A percentile compares a stretch with the other conserved stretches of the same genome.
phyloP scores from a whole-genome alignment of 2,888 invertebrate genomes.

The Drosophila atroscutellata region DNA sequence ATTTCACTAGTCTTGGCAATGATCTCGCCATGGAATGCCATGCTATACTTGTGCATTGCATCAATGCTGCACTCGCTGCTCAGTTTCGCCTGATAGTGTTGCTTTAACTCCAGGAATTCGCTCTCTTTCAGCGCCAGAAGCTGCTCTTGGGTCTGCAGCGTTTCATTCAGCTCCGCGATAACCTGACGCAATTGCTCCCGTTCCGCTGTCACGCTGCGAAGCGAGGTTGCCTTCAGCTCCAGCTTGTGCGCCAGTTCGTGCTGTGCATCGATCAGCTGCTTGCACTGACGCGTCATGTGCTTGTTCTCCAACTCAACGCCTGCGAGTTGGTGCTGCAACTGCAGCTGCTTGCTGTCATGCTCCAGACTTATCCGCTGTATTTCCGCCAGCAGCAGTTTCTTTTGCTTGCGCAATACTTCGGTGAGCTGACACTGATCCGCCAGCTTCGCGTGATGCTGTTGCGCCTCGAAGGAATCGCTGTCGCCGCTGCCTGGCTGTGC shows the following conservation, averaged over 20 bases:
- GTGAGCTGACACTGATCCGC: slow-evolving; percentile 81
- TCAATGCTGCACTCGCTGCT: slow-evolving; percentile 69
- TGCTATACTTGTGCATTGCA: slow-evolving; percentile 75
- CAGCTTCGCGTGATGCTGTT: slow-evolving; percentile 73
- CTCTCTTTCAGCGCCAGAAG: slow-evolving; percentile 67
- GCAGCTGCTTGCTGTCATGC: slow-evolving; percentile 72
- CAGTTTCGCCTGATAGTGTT: slow-evolving; percentile 68
- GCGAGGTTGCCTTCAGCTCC: slow-evolving; percentile 45
- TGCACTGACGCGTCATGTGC: slow-evolving; percentile 78
- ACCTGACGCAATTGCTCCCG: slow-evolving; percentile 69
- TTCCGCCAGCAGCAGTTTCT: slow-evolving; percentile 78
- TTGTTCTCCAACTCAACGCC: slow-evolving; percentile 82
- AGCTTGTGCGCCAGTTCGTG: slow-evolving; percentile 64
- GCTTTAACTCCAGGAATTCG: slow-evolving; percentile 70
- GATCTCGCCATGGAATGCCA: slow-evolving; percentile 74
- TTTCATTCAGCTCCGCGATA: slow-evolving; percentile 66
- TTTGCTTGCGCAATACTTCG: slow-evolving; percentile 82
- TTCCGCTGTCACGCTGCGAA: slow-evolving; percentile 58
- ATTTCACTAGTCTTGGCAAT: slow-evolving; percentile 76
- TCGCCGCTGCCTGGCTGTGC: neutral
- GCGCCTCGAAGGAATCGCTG: slow-evolving; percentile 66
- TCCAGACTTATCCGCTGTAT: slow-evolving; percentile 73
- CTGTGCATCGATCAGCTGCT: slow-evolving; percentile 73
- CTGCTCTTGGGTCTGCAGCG: slow-evolving; percentile 65
- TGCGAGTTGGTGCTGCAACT: slow-evolving; percentile 76